Conservation (phyloP, 2,888 invertebrate species). For the Pristionchus maxplancki region DNA sequence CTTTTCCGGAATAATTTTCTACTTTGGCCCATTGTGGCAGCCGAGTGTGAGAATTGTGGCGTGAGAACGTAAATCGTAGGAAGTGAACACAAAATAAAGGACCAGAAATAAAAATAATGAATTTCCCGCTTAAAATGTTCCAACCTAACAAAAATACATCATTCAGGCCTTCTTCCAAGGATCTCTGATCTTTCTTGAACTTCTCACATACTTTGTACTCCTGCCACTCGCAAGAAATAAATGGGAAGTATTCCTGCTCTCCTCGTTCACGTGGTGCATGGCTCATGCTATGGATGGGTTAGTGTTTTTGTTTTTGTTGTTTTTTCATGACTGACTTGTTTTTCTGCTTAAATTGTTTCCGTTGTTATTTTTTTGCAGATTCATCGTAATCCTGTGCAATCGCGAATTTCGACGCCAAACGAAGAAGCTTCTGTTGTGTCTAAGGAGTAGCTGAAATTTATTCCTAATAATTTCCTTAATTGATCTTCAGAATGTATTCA, state of each 20-base stretch:
- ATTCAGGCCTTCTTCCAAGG: background rate
- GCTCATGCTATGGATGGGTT: background rate
- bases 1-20: background rate
- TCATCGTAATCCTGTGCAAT: background rate
- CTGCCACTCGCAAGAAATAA: background rate
- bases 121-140: too few species aligned
- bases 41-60: too few species aligned
- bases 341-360: background rate
- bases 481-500: background rate
- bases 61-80: too few species aligned
- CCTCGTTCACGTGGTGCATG: background rate
- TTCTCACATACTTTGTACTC: background rate
- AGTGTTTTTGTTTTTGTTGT: background rate
- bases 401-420: background rate
- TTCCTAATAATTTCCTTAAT: background rate
- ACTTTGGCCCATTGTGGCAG: too few species aligned
- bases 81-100: too few species aligned
- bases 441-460: background rate
- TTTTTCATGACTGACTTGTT: too few species aligned
- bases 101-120: too few species aligned
- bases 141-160: too few species aligned
- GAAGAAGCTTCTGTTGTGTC: background rate
- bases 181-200: background rate
- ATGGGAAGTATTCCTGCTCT: background rate
- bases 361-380: background rate